Conservation (phyloP, 2,888 invertebrate species). For the Apoderus coryli region DNA sequence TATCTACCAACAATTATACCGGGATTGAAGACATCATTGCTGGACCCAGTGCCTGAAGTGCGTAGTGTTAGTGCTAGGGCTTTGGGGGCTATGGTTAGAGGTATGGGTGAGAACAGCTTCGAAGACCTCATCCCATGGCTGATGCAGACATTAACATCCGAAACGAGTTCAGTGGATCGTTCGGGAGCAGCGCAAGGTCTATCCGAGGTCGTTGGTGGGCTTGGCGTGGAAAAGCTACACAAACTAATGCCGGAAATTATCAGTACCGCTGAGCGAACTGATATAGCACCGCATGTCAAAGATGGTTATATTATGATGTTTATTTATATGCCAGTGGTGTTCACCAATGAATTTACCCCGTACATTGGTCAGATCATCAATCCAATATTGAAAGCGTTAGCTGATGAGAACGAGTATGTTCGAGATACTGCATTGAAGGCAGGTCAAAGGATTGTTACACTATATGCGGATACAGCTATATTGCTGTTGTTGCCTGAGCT, state of each 20-base stretch:
- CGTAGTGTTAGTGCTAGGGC: conserved; percentile 92
- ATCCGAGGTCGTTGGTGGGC: conserved; percentile 93
- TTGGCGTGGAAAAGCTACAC: conserved; percentile 88
- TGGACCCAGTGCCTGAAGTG: conserved; percentile 97
- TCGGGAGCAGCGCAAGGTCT: conserved; percentile 83
- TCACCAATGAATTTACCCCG: conserved; percentile 87
- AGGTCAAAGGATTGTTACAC: conserved; percentile 90
- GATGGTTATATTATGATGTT: conserved; percentile 99
- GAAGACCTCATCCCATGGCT: conserved; percentile 96
- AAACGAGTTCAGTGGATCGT: conserved; percentile 87
- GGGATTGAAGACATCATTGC: conserved; percentile 83
- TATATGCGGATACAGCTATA: conserved; percentile 93
- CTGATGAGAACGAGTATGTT: conserved; percentile 98
- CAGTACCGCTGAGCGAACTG: conserved; percentile 79
- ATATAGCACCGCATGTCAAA: conserved; percentile 92
- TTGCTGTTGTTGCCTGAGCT: conserved; percentile 83
- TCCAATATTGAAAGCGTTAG: conserved; percentile 90
- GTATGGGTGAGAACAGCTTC: conserved; percentile 93
- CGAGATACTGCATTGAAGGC: conserved; percentile 93
- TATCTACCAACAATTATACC: conserved; percentile 94
- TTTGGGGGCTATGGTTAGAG: conserved; percentile 92
- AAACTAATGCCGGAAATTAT: conserved; percentile 97
- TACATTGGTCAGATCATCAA: conserved; percentile 88
- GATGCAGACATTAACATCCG: conserved; percentile 93
- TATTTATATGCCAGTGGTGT: conserved; percentile 96